Evolutionary conservation across 1,140 invertebrate species (phyloP), one percentile per base, ranked within the genome.

Genomic region (Caerostris extrusa): DNA sequence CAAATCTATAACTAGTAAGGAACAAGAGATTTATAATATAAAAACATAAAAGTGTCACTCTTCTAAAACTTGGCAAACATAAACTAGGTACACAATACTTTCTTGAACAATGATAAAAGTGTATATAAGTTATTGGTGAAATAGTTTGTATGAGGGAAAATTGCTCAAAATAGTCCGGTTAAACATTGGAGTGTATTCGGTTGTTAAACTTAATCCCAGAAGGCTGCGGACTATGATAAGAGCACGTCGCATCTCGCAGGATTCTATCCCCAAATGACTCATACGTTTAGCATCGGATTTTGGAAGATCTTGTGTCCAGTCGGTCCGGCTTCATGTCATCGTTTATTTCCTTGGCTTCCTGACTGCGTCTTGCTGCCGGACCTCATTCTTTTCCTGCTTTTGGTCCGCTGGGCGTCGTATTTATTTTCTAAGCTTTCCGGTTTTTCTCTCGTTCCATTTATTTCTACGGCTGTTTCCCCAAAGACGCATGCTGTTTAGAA

Each of bases 261-360:
- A 3, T 19, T 57, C 53, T 5, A 83, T n/a, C 82, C 55, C 55
- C 55, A n/a, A 56, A 83, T 57, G 55, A 56, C 82, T 83, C 56
- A 83, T 83, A 12, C 55, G n/a, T 83, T 7, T 19, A 56, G 53
- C 82, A 83, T 19, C 82, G 82, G 55, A 53, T 58, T 57, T 58
- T 8, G 34, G 5, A 50, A 34, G 71, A 8, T 77, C 34, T 77
- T 53, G 12, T 5, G 34, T 53, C 10, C 50, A 50, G 71, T 83
- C 55, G 14, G 82, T 57, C 82, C 55, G 14, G 82, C 82, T 83
- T 83, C 55, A 7, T 58, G 1, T 7, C 55, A 8, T 83, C 82
- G 82, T 83, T 83, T 83, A 83, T 83, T 83, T 58, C 82, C 82
- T 2, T 8, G 57, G 55, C 56, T 58, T 34, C 55, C 7, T 57